phyloP scores from a whole-genome alignment of 1,140 invertebrate genomes.

The Homarus americanus region DNA sequence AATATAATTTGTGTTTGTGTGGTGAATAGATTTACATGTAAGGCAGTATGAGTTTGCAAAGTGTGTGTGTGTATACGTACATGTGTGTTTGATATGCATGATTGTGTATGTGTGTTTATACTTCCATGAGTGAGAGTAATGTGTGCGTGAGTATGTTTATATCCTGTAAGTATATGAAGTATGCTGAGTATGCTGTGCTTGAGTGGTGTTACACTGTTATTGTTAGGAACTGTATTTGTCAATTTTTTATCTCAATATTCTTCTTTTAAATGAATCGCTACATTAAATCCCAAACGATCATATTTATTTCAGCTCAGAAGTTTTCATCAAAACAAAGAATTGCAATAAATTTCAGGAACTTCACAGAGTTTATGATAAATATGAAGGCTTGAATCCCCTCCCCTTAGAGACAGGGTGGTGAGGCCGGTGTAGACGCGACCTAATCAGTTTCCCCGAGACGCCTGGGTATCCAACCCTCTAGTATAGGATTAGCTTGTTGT shows the following conservation, averaged over 20 bases:
- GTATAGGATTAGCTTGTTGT: slow-evolving; percentile 68
- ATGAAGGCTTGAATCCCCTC: background rate
- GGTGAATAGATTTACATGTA: too few species aligned
- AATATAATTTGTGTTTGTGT: too few species aligned
- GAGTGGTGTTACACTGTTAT: too few species aligned
- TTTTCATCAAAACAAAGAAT: background rate
- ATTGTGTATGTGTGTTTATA: slow-evolving; percentile 11
- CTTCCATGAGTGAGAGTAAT: background rate
- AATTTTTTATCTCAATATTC: too few species aligned
- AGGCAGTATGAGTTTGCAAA: too few species aligned
- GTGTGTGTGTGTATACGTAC: background rate
- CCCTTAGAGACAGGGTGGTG: background rate
- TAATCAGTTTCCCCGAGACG: slow-evolving; percentile 35
- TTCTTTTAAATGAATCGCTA: too few species aligned
- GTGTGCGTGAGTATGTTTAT: too few species aligned
- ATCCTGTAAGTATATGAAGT: too few species aligned
- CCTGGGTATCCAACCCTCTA: slow-evolving; percentile 33
- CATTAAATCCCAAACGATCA: background rate
- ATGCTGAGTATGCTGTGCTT: too few species aligned
- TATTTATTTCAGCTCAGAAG: background rate
- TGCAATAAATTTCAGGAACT: slow-evolving; percentile 2
- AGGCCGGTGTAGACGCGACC: background rate
- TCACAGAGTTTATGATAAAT: slow-evolving; percentile 1
- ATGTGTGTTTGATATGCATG: background rate
- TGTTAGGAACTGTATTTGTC: too few species aligned